Percentiles rank a stretch among this genome's conserved stretches.
Evolutionary conservation across 92 coral and sea anemone genomes (phyloP).

Genomic region (Siderastrea radians): DNA sequence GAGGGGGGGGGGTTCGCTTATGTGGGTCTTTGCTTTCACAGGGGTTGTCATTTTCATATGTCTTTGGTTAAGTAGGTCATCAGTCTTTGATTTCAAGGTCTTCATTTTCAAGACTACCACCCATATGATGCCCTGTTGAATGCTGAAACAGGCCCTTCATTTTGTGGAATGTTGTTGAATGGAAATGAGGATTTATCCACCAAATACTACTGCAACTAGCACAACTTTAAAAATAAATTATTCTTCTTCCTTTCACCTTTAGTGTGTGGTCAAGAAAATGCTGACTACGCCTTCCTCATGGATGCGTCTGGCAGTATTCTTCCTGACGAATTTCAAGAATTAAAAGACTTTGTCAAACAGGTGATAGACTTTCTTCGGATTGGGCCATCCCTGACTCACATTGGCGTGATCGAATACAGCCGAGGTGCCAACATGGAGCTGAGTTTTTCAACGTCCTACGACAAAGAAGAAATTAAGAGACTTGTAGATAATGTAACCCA

Average conservation of each 20-base stretch:
- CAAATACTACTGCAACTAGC: too few relatives aligned
- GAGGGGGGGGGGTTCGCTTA: too few relatives aligned
- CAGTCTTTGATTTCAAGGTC: too few relatives aligned
- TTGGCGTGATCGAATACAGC: slow-evolving; percentile 85
- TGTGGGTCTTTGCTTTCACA: too few relatives aligned
- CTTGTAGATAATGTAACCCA: slow-evolving; percentile 53
- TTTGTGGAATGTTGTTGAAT: too few relatives aligned
- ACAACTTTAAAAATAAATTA: too few relatives aligned
- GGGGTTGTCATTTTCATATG: too few relatives aligned
- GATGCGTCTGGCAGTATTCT: slow-evolving; percentile 89
- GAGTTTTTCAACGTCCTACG: slow-evolving; percentile 53
- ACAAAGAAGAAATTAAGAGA: slow-evolving; percentile 56
- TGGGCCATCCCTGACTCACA: slow-evolving; percentile 70
- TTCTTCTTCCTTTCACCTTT: background rate
- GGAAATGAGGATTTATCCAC: too few relatives aligned
- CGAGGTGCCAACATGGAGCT: slow-evolving; percentile 56
- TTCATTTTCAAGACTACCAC: too few relatives aligned
- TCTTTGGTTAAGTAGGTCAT: too few relatives aligned
- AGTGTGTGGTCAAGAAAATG: slow-evolving; percentile 90
- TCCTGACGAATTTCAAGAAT: slow-evolving; percentile 8
- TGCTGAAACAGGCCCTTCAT: too few relatives aligned
- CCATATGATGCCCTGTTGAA: too few relatives aligned
- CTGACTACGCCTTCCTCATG: slow-evolving; percentile 85
- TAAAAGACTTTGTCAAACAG: slow-evolving; percentile 69
- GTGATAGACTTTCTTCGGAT: slow-evolving; percentile 74